These are phyloP conservation scores for Gastrophryne carolinensis DNA, from an alignment of 2,797 vertebrate species.

Conservation along the genomic window DNA sequence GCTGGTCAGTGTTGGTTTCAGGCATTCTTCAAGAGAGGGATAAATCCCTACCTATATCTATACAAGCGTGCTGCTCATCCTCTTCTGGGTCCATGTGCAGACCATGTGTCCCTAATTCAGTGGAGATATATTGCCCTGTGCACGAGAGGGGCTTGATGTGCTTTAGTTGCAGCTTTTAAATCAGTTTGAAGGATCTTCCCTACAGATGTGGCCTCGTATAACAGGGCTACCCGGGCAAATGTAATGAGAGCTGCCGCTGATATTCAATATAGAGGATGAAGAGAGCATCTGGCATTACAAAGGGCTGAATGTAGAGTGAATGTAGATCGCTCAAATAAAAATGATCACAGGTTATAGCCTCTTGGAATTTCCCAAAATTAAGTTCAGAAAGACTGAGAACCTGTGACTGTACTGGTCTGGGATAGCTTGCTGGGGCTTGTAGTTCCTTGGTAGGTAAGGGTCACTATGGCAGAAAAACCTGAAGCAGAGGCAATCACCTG, in stretches of 20 bases:
- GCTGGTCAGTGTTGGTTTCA: no score
- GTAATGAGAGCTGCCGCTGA: slow-evolving; percentile 56
- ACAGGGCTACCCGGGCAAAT: slow-evolving; percentile 57
- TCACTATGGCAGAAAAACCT: background rate
- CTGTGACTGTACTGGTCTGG: background rate
- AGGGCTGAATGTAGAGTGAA: slow-evolving; percentile 35
- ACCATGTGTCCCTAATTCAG: slow-evolving; percentile 65
- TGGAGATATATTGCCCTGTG: slow-evolving; percentile 63
- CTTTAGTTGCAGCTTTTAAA: slow-evolving; percentile 69
- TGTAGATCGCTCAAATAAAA: slow-evolving; percentile 20
- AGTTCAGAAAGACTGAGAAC: background rate
- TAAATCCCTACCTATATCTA: no score
- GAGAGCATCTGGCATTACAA: slow-evolving; percentile 56
- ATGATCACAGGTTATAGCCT: slow-evolving; percentile 46
- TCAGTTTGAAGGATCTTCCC: slow-evolving; percentile 62
- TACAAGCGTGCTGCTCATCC: slow-evolving; percentile 63
- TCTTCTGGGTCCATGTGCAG: slow-evolving; percentile 64
- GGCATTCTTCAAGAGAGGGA: no score
- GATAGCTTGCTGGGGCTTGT: background rate
- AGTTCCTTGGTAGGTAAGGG: no score
- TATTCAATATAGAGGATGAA: slow-evolving; percentile 44
- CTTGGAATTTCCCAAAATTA: slow-evolving; percentile 44
- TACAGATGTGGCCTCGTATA: slow-evolving; percentile 65
- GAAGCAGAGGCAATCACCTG: no score
- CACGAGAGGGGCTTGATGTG: slow-evolving; percentile 59